Percentiles rank a stretch among this genome's conserved stretches.
Evolutionary conservation across 1,140 invertebrate genomes (phyloP).

Genomic region (Diploscapter pachys): DNA sequence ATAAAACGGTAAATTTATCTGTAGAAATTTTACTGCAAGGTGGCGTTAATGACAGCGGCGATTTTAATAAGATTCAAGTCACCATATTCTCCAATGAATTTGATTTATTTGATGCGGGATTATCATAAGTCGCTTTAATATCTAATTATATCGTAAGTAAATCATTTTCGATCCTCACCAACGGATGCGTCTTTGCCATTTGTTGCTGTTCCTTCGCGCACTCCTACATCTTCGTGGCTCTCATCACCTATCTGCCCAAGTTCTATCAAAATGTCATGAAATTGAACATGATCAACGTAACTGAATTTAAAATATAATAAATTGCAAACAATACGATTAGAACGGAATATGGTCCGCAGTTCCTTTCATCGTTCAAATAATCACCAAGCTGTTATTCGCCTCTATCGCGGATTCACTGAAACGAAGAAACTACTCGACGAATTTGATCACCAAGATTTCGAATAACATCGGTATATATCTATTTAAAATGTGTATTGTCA

Average conservation of each 20-base stretch:
- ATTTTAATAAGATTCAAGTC: not conserved
- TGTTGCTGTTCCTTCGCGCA: constrained; percentile 34
- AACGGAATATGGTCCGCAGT: constrained; percentile 34
- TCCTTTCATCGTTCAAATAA: constrained; percentile 34
- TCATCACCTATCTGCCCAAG: constrained; percentile 35
- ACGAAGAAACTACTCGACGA: constrained; percentile 19
- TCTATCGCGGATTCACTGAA: constrained; percentile 31
- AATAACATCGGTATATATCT: constrained; percentile 24
- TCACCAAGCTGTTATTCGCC: constrained; percentile 33
- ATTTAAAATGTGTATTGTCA: no score
- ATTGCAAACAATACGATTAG: constrained; percentile 8
- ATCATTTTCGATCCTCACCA: constrained; percentile 21
- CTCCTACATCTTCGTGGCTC: constrained; percentile 32
- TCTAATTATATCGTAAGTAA: not conserved
- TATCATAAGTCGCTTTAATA: no score
- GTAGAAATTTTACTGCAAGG: not conserved
- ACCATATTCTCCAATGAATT: not conserved
- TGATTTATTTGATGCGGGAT: no score
- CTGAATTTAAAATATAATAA: not conserved
- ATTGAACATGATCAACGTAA: constrained; percentile 24
- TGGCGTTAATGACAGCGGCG: no score
- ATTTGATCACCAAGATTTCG: constrained; percentile 20
- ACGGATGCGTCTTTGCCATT: constrained; percentile 27
- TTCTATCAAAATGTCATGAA: constrained; percentile 32
- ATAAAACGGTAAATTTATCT: constrained; percentile 23